phyloP scores from a whole-genome alignment of 2,888 invertebrate genomes.

The Rotaria sp. region DNA sequence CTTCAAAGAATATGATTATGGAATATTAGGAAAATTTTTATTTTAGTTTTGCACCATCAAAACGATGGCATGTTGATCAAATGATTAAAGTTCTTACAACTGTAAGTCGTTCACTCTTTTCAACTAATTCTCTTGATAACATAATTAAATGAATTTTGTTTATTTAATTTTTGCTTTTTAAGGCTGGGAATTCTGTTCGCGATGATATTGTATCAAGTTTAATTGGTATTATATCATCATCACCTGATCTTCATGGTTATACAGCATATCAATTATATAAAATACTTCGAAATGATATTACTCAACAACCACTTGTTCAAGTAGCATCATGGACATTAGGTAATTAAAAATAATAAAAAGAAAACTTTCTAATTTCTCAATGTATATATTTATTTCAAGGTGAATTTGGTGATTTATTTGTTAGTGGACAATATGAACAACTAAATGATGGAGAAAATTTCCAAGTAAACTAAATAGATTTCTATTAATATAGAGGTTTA shows the following conservation, averaged over 20 bases:
- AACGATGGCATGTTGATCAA: constrained; percentile 39
- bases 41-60: constrained; percentile 54
- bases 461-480: neutral
- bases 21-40: too few species aligned
- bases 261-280: constrained; percentile 73
- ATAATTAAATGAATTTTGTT: neutral
- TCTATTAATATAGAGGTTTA: too few species aligned
- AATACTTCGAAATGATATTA: constrained; percentile 50
- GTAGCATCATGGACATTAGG: constrained; percentile 75
- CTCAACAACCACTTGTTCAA: constrained; percentile 70
- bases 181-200: constrained; percentile 86
- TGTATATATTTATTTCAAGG: neutral
- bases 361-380: neutral
- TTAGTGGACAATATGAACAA: neutral
- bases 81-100: constrained; percentile 39
- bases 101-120: constrained; percentile 49
- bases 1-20: too few species aligned
- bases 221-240: constrained; percentile 86
- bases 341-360: neutral
- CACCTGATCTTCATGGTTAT: constrained; percentile 76
- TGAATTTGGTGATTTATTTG: constrained; percentile 38
- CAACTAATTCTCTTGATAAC: too few species aligned
- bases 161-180: neutral
- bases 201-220: constrained; percentile 95
- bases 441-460: neutral